Conservation (phyloP, 2,113 vertebrate genomes). For the Edolisoma coerulescens region DNA sequence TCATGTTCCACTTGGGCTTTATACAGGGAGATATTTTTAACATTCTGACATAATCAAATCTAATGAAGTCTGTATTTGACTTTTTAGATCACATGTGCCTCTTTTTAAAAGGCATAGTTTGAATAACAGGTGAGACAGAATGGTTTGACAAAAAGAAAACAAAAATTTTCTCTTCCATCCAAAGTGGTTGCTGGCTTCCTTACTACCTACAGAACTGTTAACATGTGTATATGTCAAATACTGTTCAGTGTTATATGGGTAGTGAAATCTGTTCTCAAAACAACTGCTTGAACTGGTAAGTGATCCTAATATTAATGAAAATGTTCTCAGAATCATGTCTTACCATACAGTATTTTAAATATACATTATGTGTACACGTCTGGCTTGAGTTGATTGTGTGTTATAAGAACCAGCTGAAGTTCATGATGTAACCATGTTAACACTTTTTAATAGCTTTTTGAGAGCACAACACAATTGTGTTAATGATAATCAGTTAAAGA, state of each 20-base stretch:
- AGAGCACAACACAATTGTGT: constrained; percentile 47
- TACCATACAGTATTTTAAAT: constrained; percentile 41
- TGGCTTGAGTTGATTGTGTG: constrained; percentile 48
- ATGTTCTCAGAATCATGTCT: neutral
- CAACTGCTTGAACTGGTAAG: neutral
- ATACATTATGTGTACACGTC: constrained; percentile 24
- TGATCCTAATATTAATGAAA: neutral
- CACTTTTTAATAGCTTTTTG: constrained; percentile 69
- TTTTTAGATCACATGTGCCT: neutral
- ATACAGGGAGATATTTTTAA: neutral
- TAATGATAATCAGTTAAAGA: constrained; percentile 67
- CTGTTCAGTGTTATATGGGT: neutral
- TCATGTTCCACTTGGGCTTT: neutral
- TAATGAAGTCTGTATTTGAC: neutral
- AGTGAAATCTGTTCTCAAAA: neutral
- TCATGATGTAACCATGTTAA: constrained; percentile 70
- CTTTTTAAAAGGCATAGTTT: neutral
- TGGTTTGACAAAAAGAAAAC: neutral
- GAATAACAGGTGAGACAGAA: neutral
- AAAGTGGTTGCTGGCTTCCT: neutral
- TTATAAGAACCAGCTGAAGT: constrained; percentile 69
- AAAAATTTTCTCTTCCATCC: neutral
- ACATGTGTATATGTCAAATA: neutral
- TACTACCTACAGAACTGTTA: neutral
- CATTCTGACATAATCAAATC: neutral